Conservation (phyloP, 2,797 vertebrate species). For the Garrulus glandarius region DNA sequence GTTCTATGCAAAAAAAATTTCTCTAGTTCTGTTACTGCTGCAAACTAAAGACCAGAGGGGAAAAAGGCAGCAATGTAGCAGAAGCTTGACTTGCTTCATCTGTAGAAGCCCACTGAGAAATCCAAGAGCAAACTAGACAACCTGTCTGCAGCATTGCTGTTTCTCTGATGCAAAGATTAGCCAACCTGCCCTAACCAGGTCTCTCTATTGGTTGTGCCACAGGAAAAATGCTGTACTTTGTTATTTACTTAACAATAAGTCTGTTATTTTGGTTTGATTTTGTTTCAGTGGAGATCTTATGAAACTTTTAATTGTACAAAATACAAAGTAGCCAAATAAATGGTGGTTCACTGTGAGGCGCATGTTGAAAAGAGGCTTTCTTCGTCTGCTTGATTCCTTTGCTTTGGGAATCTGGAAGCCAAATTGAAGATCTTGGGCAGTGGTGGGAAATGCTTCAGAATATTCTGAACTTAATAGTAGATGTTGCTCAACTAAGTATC, state of each 20-base stretch:
- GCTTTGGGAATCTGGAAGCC: neutral
- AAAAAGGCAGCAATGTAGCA: neutral
- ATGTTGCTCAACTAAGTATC: neutral
- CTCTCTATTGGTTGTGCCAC: neutral
- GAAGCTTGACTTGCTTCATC: neutral
- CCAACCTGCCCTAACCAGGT: neutral
- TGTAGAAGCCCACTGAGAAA: neutral
- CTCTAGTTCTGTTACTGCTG: neutral
- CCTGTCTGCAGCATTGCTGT: neutral
- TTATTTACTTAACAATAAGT: neutral
- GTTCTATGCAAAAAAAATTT: neutral
- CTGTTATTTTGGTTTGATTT: neutral
- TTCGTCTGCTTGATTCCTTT: neutral
- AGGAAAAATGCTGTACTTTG: neutral
- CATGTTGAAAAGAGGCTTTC: neutral
- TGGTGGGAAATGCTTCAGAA: neutral
- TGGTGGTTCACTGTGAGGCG: neutral
- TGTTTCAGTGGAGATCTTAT: neutral
- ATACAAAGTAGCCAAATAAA: neutral
- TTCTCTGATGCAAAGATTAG: neutral
- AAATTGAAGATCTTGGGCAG: neutral
- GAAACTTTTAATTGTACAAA: neutral
- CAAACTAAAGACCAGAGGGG: neutral
- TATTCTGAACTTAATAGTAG: neutral
- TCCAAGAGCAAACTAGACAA: neutral